phyloP scores from a whole-genome alignment of 1,140 invertebrate species.

The Nasonia vitripennis region DNA sequence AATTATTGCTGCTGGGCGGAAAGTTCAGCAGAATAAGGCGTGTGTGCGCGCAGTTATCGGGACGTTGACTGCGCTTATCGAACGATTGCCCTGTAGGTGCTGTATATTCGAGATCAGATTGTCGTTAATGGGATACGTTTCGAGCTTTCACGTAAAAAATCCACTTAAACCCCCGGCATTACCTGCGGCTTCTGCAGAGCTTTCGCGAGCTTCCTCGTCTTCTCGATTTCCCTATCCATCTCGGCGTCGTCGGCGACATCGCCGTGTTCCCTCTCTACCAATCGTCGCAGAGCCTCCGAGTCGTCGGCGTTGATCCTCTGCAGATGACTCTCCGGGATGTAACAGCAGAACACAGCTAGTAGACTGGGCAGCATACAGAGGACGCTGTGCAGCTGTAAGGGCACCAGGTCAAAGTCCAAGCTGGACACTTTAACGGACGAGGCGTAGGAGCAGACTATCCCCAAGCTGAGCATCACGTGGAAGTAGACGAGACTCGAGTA shows the following conservation, averaged over 20 bases:
- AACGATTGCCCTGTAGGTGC: not conserved
- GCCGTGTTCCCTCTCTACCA: constrained; percentile 55
- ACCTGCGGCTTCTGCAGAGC: not conserved
- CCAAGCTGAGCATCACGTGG: constrained; percentile 84
- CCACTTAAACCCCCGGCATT: not conserved
- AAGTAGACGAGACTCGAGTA: constrained; percentile 85
- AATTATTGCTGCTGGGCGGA: constrained; percentile 41
- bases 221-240: not conserved
- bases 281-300: constrained; percentile 77
- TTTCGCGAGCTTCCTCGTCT: not conserved
- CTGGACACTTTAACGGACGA: constrained; percentile 74
- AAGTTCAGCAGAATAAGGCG: no score
- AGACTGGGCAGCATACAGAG: constrained; percentile 78
- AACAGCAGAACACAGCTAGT: constrained; percentile 68
- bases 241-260: constrained; percentile 63
- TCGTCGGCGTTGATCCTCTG: constrained; percentile 70
- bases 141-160: no score
- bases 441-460: constrained; percentile 81
- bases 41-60: no score
- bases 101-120: not conserved
- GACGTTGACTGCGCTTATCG: no score
- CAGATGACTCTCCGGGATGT: constrained; percentile 71
- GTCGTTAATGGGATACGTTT: no score
- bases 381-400: constrained; percentile 72
- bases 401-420: constrained; percentile 72